A percentile compares a stretch with the other conserved stretches of the same genome.
Evolutionary conservation across 2,888 invertebrate genomes (phyloP).

Genomic region (Magallana nippona): DNA sequence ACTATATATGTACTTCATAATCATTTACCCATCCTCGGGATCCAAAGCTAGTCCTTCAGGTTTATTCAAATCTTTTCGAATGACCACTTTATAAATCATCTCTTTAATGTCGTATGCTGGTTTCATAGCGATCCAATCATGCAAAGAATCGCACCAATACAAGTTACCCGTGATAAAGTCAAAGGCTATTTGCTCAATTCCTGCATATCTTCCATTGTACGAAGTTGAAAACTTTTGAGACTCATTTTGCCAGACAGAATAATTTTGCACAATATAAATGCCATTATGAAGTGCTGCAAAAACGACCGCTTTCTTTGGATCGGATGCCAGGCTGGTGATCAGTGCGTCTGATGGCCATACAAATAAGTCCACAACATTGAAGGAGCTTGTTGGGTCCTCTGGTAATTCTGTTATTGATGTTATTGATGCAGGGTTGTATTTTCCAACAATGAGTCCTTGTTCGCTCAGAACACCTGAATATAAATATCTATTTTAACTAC

Average conservation of each 20-base stretch:
- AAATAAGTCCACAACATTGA: background rate
- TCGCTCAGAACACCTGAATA: background rate
- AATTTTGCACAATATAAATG: background rate
- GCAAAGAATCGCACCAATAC: conserved; percentile 2
- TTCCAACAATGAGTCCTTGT: background rate
- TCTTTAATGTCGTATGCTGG: background rate
- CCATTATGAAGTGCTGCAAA: background rate
- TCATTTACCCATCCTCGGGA: background rate
- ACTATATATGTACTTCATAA: background rate
- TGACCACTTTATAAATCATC: background rate
- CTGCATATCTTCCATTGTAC: background rate
- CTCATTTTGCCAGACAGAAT: background rate
- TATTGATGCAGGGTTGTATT: background rate
- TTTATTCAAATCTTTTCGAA: background rate
- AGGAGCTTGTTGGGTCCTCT: too few relatives aligned
- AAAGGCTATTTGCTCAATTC: background rate
- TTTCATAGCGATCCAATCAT: background rate
- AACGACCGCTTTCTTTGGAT: background rate
- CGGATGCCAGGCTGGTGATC: background rate
- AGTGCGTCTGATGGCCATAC: background rate
- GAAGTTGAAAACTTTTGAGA: background rate
- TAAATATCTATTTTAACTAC: background rate
- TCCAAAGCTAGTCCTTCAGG: background rate
- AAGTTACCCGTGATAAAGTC: background rate
- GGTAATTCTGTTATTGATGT: background rate